Conservation (phyloP, 2,888 invertebrate species). For the Drosophila monieri region DNA sequence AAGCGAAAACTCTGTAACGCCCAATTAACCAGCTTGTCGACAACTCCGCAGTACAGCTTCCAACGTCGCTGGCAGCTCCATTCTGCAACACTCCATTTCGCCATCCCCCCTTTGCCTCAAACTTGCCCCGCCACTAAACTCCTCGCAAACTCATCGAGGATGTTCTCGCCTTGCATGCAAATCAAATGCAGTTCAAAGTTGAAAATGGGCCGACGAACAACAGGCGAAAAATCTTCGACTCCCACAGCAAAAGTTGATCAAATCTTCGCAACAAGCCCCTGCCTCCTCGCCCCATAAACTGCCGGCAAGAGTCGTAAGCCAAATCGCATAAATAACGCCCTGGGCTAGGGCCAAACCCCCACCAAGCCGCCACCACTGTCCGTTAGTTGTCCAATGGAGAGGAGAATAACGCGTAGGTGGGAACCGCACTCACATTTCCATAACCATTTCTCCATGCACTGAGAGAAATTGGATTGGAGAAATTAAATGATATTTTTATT, state of each 20-base stretch:
- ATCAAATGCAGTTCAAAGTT: constrained; percentile 74
- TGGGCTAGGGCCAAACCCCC: constrained; percentile 18
- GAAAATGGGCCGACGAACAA: constrained; percentile 57
- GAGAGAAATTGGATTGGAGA: background rate
- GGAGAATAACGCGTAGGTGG: constrained; percentile 29
- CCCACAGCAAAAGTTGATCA: constrained; percentile 38
- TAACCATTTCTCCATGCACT: constrained; percentile 7
- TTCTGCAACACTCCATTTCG: background rate
- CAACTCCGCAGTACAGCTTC: constrained; percentile 46
- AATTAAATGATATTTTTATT: too few species aligned
- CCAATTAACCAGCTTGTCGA: constrained; percentile 71
- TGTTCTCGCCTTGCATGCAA: constrained; percentile 60
- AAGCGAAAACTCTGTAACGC: constrained; percentile 54
- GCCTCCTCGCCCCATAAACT: constrained; percentile 17
- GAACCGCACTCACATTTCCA: constrained; percentile 28
- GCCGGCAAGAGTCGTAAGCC: constrained; percentile 65
- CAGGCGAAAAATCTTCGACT: constrained; percentile 60
- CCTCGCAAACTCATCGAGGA: constrained; percentile 56
- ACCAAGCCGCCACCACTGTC: constrained; percentile 10
- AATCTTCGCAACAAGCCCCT: constrained; percentile 17
- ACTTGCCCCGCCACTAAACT: background rate
- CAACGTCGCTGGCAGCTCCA: constrained; percentile 8
- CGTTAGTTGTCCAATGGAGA: constrained; percentile 10
- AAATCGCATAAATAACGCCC: constrained; percentile 71
- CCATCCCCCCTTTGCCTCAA: background rate